Evolutionary conservation across 1,140 invertebrate species (phyloP), one percentile per base, ranked within the genome.

Genomic region (Dolichoris vasculosae): DNA sequence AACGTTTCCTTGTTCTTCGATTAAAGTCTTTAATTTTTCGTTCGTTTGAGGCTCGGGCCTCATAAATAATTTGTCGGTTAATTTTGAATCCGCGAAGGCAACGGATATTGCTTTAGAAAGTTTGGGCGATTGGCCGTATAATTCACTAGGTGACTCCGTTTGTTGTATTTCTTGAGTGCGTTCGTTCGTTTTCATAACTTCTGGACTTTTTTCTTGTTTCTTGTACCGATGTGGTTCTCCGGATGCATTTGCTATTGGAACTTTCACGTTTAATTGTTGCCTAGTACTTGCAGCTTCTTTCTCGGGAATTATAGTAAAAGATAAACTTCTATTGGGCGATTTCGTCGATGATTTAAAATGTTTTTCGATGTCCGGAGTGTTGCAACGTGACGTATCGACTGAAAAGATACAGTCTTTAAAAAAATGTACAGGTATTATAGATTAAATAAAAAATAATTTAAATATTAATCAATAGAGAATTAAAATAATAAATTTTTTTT

Each of bases 51-150:
- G 92, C 78, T 92, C 90, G 0, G 90, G 90, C 87, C 87, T 90
- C 93, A 93, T 93, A 77, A 93, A 93, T 30, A 93, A 76, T 86
- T 92, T 92, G 32, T 93, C 92, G 0, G 92, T 90, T 35, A 92
- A 87, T 82, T 89, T 92, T 0, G 85, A 64, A 0, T 87, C 40
- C 71, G 55, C 73, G 48, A n/a, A 76, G 26, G 67, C 2, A 23
- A 15, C 4, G 8, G 26, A 11, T 9, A 40, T 46, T 35, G 75
- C 38, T 63, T 64, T 83, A 13, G 76, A 43, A 82, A 55, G 6
- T 32, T 81, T 71, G 0, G 30, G n/a, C 59, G 43, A n/a, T 73
- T 80, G 32, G 46, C 23, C 0, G 38, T 85, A 55, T 3, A 80
- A 32, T 23, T 48, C 26, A 9, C 79, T 85, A 0, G 48, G 2